Percentiles rank a stretch among this genome's conserved stretches.
Evolutionary conservation across 1,140 invertebrate species (phyloP).

Genomic region (Rhopalosiphum padi): DNA sequence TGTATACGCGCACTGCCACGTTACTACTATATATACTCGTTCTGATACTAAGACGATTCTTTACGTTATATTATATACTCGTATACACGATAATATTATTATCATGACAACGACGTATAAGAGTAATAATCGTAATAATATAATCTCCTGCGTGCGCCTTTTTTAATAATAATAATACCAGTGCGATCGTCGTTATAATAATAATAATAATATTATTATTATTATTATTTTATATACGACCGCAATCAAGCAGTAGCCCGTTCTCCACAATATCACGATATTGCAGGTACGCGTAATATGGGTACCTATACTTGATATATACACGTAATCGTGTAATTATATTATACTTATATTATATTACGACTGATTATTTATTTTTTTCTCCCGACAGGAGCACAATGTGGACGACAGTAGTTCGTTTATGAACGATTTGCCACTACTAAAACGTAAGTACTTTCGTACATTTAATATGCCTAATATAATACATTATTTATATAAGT

Average conservation of each 20-base stretch:
- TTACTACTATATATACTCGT: background rate
- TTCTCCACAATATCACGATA: background rate
- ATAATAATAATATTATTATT: background rate
- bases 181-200: background rate
- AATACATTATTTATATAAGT: background rate
- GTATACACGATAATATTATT: background rate
- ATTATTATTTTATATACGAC: background rate
- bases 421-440: constrained; percentile 84
- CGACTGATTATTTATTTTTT: constrained; percentile 23
- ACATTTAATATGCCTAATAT: background rate
- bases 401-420: constrained; percentile 84
- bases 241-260: background rate
- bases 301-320: background rate
- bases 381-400: constrained; percentile 75
- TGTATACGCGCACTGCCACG: background rate
- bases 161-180: background rate
- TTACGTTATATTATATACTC: background rate
- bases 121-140: background rate
- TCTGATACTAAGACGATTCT: background rate
- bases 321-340: background rate
- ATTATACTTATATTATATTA: background rate
- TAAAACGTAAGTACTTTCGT: constrained; percentile 79
- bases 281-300: background rate
- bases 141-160: background rate
- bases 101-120: background rate